Evolutionary conservation across 2,888 invertebrate species (phyloP).

Genomic region (Willowsia nigromaculata): DNA sequence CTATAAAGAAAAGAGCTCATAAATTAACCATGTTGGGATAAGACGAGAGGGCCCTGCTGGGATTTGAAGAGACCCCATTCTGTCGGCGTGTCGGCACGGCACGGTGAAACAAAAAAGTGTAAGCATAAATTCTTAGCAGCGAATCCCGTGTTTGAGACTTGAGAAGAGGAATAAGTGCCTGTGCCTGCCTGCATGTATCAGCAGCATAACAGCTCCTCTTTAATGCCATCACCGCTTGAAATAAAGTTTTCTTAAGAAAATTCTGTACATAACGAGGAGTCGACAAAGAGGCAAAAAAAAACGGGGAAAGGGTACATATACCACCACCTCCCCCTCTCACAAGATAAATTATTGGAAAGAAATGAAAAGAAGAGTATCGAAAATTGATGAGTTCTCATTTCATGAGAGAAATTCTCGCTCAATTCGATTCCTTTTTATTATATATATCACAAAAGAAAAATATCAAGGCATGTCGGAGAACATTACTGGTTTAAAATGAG

Average conservation of each 20-base stretch:
- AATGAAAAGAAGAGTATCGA: conserved; percentile 64
- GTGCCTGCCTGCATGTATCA: not conserved
- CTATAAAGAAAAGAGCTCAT: conserved; percentile 76
- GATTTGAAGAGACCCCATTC: conserved; percentile 77
- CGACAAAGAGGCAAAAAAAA: not conserved
- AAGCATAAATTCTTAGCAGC: conserved; percentile 73
- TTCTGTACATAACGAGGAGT: not conserved
- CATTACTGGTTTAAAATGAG: conserved; percentile 65
- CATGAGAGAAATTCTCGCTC: conserved; percentile 31
- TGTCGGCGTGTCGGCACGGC: conserved; percentile 76
- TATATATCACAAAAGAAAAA: not conserved
- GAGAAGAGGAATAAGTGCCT: not conserved
- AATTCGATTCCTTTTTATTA: conserved; percentile 47
- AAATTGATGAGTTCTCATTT: conserved; percentile 62
- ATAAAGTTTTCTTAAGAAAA: conserved; percentile 25
- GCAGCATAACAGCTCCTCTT: not conserved
- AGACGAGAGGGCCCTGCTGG: conserved; percentile 77
- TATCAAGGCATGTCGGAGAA: conserved; percentile 32
- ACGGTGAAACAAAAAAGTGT: conserved; percentile 77
- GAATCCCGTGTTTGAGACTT: conserved; percentile 31
- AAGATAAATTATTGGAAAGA: conserved; percentile 58
- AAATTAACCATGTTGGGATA: conserved; percentile 78
- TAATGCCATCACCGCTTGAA: conserved; percentile 16
- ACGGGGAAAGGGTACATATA: conserved; percentile 38
- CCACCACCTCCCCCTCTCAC: conserved; percentile 14